Evolutionary conservation across 2,888 invertebrate species (phyloP).

Genomic region (Luffia ferchaultella): DNA sequence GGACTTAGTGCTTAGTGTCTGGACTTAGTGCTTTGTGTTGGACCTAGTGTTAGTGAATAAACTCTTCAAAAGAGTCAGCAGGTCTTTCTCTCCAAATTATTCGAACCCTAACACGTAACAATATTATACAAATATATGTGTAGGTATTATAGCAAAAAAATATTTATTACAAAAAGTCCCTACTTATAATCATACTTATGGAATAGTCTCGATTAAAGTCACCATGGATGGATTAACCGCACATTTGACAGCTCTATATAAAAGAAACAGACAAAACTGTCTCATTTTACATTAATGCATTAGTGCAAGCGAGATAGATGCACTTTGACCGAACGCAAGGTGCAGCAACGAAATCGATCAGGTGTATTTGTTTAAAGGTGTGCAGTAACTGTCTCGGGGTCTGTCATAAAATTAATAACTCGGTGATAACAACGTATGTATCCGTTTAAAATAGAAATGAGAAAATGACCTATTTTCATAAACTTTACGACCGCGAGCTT

Average conservation of each 20-base stretch:
- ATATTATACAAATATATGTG: too few species aligned
- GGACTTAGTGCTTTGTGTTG: too few species aligned
- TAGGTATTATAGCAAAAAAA: too few species aligned
- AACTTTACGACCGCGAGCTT: not conserved
- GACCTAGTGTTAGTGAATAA: too few species aligned
- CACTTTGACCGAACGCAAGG: slow-evolving; percentile 35
- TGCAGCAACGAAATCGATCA: slow-evolving; percentile 51
- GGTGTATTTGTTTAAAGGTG: slow-evolving; percentile 62
- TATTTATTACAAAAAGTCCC: too few species aligned
- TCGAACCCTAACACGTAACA: too few species aligned
- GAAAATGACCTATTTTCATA: not conserved
- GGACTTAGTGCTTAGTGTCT: too few species aligned
- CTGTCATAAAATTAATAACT: slow-evolving; percentile 37
- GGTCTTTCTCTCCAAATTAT: too few species aligned
- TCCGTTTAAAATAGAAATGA: slow-evolving; percentile 6
- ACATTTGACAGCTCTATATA: not conserved
- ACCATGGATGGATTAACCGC: too few species aligned
- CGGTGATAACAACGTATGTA: slow-evolving; percentile 6
- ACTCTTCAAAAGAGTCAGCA: too few species aligned
- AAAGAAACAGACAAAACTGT: slow-evolving; percentile 19
- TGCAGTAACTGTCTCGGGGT: slow-evolving; percentile 33
- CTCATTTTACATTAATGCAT: slow-evolving; percentile 16
- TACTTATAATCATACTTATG: too few species aligned
- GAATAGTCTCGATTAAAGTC: too few species aligned
- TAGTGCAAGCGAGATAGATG: slow-evolving; percentile 23